phyloP scores from a whole-genome alignment of 2,113 vertebrate genomes.

The Malurus alboscapulatus region DNA sequence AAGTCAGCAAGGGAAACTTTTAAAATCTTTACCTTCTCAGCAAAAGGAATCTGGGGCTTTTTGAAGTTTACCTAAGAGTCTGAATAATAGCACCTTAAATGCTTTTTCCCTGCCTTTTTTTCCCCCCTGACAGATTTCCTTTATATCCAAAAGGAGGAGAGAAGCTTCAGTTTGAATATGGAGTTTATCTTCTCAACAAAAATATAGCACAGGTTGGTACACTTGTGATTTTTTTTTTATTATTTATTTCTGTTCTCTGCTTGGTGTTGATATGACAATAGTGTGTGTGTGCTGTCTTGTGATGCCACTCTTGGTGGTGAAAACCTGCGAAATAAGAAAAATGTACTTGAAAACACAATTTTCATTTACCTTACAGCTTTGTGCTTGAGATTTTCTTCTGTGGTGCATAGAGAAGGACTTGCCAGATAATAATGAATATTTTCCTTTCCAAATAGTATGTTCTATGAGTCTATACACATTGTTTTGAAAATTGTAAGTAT shows the following conservation, averaged over 20 bases:
- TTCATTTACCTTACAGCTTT: background rate
- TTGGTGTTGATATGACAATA: fast-evolving
- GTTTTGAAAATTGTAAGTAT: background rate
- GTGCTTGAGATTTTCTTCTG: background rate
- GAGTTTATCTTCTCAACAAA: slow-evolving; percentile 98
- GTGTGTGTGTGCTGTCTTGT: background rate
- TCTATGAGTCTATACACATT: fast-evolving
- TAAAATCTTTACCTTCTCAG: background rate
- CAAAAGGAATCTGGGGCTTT: background rate
- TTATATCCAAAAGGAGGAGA: slow-evolving; percentile 92
- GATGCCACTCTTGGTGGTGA: background rate
- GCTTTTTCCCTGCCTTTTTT: background rate
- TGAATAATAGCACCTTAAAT: background rate
- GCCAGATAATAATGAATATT: background rate
- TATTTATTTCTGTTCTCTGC: background rate
- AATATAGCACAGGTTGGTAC: slow-evolving; percentile 94
- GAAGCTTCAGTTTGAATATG: slow-evolving; percentile 96
- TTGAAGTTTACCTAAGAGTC: background rate
- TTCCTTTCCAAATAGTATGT: background rate
- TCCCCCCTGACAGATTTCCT: slow-evolving; percentile 82
- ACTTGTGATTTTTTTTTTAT: background rate
- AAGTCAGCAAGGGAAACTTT: background rate
- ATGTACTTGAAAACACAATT: background rate
- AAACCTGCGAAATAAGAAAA: background rate
- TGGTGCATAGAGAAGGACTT: background rate